phyloP scores from a whole-genome alignment of 2,888 invertebrate genomes.

The Lacanobia oleracea region DNA sequence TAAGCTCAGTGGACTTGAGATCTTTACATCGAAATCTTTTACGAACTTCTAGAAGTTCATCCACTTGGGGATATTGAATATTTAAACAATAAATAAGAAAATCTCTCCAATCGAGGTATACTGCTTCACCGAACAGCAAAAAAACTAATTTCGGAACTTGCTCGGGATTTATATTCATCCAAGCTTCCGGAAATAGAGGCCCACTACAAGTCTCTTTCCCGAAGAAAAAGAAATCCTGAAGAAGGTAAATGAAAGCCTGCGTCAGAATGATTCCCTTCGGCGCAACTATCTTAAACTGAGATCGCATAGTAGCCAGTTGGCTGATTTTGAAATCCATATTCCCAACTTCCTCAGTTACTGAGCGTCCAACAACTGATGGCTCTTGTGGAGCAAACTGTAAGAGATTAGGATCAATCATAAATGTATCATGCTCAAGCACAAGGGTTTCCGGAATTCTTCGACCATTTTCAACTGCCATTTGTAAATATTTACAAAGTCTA shows the following conservation, averaged over 20 bases:
- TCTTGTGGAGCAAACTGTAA: slow-evolving; percentile 77
- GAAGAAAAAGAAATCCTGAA: slow-evolving; percentile 89
- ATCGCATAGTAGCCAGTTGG: slow-evolving; percentile 80
- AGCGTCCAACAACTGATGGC: slow-evolving; percentile 62
- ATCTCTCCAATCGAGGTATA: slow-evolving; percentile 92
- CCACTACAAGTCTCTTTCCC: slow-evolving; percentile 84
- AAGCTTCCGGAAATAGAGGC: slow-evolving; percentile 79
- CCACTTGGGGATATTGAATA: slow-evolving; percentile 88
- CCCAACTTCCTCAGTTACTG: slow-evolving; percentile 69
- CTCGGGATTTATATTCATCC: slow-evolving; percentile 84
- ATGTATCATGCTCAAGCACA: slow-evolving; percentile 86
- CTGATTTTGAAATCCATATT: slow-evolving; percentile 81
- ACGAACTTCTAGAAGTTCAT: slow-evolving; percentile 88
- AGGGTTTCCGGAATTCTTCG: slow-evolving; percentile 85
- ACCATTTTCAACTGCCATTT: slow-evolving; percentile 88
- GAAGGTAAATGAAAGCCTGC: slow-evolving; percentile 86
- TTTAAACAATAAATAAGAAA: slow-evolving; percentile 91
- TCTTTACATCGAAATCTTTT: slow-evolving; percentile 88
- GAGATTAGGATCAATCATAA: slow-evolving; percentile 87
- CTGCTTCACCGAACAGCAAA: slow-evolving; percentile 89
- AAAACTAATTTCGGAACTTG: slow-evolving; percentile 84
- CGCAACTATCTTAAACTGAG: slow-evolving; percentile 84
- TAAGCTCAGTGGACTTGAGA: slow-evolving; percentile 78
- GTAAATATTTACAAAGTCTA: slow-evolving; percentile 87
- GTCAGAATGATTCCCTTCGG: slow-evolving; percentile 84